These are phyloP conservation scores for Cyphomyrmex costatus DNA, from an alignment of 1,140 invertebrate genomes.

Conservation along the genomic window DNA sequence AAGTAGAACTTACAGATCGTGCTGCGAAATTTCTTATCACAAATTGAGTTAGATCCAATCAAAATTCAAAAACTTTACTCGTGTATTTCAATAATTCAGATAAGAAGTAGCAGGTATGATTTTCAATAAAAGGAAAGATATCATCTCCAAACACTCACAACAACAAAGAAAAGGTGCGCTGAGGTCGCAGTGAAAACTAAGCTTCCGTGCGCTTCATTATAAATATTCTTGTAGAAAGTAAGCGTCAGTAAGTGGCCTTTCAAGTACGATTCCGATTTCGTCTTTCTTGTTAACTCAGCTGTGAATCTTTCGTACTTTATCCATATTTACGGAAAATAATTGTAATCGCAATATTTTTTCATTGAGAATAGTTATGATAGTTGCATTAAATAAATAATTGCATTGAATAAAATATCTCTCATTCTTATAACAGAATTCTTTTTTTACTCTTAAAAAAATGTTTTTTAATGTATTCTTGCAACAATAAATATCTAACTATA, in stretches of 20 bases:
- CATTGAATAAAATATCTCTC: background rate
- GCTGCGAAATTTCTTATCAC: background rate
- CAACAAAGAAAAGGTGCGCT: background rate
- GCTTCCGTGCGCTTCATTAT: constrained; percentile 53
- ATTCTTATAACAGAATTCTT: background rate
- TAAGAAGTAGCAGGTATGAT: background rate
- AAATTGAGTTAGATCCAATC: constrained; percentile 9
- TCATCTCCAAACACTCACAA: constrained; percentile 10
- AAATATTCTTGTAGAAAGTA: constrained; percentile 70
- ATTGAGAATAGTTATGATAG: background rate
- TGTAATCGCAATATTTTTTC: constrained; percentile 13
- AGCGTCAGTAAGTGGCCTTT: constrained; percentile 67
- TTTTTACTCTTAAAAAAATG: background rate
- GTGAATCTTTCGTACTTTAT: constrained; percentile 36
- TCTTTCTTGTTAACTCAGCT: constrained; percentile 62
- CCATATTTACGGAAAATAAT: constrained; percentile 36
- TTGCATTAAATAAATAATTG: background rate
- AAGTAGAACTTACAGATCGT: background rate
- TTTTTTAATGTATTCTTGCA: background rate
- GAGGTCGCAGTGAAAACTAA: constrained; percentile 57
- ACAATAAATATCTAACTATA: background rate
- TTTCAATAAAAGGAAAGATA: constrained; percentile 6
- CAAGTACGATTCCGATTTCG: constrained; percentile 66
- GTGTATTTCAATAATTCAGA: background rate
- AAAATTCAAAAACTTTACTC: background rate